Conservation (phyloP, 2,888 invertebrate species). For the Pseudococcus jackbeardsleyi region DNA sequence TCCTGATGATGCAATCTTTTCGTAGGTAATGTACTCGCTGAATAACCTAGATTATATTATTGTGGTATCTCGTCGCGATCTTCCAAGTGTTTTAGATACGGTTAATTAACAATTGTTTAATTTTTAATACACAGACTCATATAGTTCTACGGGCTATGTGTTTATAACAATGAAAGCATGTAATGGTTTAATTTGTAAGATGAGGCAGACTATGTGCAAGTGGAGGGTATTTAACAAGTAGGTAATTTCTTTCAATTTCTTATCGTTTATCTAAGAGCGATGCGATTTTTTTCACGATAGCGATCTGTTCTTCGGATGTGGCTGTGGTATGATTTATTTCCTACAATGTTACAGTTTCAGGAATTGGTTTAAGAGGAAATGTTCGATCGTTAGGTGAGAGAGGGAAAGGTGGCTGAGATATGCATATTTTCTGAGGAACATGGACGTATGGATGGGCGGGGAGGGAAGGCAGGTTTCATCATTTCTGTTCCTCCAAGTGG, state of each 20-base stretch:
- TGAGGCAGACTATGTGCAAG: not conserved
- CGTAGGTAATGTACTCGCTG: not conserved
- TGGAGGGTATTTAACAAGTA: not conserved
- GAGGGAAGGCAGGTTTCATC: no score
- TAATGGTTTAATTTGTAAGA: not conserved
- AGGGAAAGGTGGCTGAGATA: not conserved
- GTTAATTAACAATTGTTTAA: conserved; percentile 4
- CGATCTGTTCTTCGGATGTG: not conserved
- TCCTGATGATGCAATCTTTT: not conserved
- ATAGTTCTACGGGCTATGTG: not conserved
- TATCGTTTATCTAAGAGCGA: not conserved
- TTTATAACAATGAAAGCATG: not conserved
- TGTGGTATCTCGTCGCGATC: not conserved
- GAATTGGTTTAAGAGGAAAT: not conserved
- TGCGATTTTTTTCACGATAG: not conserved
- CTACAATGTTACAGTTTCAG: not conserved
- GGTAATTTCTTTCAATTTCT: not conserved
- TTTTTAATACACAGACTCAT: not conserved
- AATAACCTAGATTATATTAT: conserved; percentile 16
- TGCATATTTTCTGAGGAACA: no score
- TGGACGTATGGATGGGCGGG: no score
- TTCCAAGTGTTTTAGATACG: conserved; percentile 12
- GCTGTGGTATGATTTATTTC: not conserved
- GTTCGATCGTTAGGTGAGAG: not conserved
- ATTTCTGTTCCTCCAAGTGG: no score